Evolutionary conservation across 2,797 vertebrate genomes (phyloP), one percentile per base, ranked within the genome.

Genomic region (Acanthurus lineatus): DNA sequence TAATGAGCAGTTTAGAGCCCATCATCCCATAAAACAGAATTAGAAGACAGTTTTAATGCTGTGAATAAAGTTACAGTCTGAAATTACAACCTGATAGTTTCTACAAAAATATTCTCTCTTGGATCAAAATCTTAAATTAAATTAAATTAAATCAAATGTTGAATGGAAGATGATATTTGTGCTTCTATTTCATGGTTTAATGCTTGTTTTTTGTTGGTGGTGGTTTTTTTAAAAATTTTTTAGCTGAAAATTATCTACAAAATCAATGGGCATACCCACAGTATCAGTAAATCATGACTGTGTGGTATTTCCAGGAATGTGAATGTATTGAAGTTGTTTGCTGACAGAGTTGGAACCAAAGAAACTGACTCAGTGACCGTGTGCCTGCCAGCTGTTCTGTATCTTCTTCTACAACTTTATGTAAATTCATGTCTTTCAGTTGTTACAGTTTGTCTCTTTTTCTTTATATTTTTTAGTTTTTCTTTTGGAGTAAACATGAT

Each of bases 281-380:
- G 44, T 53, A 42, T 73, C 72, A 38, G 32, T 51, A 59, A 14
- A 69, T 75, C 60, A 2, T 17, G 45, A 17, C 35, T 66, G n/a
- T 52, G 61, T 76, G 81, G 52, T 51, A 65, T 83, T 86, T 78
- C 63, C 66, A 74, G 75, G 44, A 70, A 77, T 67, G 54, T 84
- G 76, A 67, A 44, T 57, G 48, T 11, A 14, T 32, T 42, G 32
- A 56, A 60, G 48, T 16, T 10, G 38, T 82, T 88, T 45, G 64
- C 70, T 47, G 19, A 78, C 74, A 60, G 58, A 17, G 70, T 81
- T 69, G 54, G 42, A 49, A 53, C 44, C 82, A 62, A 38, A 69
- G 65, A 70, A 32, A 32, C 28, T 28, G 28, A 28, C 28, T 28
- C 28, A 28, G 4, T 28, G 28, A 28, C 28, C 4, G 28, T 28